Evolutionary conservation across 1,140 invertebrate species (phyloP).

Genomic region (Reticulitermes speratus): DNA sequence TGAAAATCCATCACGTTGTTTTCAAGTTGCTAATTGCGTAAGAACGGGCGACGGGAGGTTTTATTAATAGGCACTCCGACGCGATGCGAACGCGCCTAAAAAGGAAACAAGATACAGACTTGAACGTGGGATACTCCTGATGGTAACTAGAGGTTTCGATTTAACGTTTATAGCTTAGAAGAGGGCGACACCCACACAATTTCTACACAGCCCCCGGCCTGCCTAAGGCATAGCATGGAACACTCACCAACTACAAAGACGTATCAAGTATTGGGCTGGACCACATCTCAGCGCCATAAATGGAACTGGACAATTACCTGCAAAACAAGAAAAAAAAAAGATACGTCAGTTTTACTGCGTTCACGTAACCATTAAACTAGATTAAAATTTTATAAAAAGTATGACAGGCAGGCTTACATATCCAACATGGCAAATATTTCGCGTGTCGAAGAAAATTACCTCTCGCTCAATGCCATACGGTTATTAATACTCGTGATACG

Average conservation of each 20-base stretch:
- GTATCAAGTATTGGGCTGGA: neutral
- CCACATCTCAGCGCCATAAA: neutral
- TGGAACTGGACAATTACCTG: neutral
- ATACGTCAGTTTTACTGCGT: neutral
- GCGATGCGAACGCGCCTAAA: too few relatives aligned
- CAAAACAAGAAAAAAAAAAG: neutral
- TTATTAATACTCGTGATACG: too few relatives aligned
- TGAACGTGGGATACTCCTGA: too few relatives aligned
- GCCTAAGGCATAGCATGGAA: neutral
- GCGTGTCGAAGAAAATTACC: neutral
- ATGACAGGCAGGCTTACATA: neutral
- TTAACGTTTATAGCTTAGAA: too few relatives aligned
- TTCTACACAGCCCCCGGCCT: neutral
- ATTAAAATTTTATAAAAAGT: neutral
- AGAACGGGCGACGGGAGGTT: too few relatives aligned
- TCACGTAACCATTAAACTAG: neutral
- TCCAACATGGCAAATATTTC: neutral
- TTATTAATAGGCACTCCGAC: too few relatives aligned
- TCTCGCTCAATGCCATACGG: too few relatives aligned
- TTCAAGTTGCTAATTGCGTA: too few relatives aligned
- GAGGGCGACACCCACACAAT: too few relatives aligned
- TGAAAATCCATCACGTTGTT: too few relatives aligned
- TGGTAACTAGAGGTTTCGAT: too few relatives aligned
- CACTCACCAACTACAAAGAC: neutral
- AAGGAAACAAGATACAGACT: too few relatives aligned